Evolutionary conservation across 2,113 vertebrate species (phyloP).

Genomic region (Centrocercus urophasianus): DNA sequence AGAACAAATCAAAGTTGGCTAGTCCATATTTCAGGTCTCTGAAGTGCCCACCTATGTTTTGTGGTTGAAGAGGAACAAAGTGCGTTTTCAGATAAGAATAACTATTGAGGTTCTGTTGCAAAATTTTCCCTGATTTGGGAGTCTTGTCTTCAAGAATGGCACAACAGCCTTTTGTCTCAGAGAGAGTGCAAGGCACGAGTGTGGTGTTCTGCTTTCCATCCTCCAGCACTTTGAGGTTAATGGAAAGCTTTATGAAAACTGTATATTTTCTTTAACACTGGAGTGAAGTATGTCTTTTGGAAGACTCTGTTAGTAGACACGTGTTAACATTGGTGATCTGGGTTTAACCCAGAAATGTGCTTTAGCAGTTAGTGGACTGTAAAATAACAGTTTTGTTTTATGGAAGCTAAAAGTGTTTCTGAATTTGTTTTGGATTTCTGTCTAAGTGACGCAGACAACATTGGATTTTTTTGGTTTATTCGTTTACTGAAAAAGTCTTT

Average conservation of each 20-base stretch:
- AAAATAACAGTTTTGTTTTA: neutral
- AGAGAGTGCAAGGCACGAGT: neutral
- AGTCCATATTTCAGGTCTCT: neutral
- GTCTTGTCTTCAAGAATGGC: neutral
- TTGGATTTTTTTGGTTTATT: neutral
- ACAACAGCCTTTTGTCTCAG: neutral
- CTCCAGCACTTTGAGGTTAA: neutral
- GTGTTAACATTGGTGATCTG: neutral
- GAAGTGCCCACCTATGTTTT: neutral
- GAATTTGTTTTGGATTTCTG: neutral
- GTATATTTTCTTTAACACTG: neutral
- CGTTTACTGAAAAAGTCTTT: neutral
- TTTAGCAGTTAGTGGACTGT: neutral
- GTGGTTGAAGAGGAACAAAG: neutral
- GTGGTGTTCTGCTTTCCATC: neutral
- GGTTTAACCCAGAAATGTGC: rapidly evolving
- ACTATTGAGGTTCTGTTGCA: rapidly evolving
- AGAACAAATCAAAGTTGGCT: neutral
- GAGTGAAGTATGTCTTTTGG: neutral
- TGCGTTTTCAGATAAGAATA: neutral
- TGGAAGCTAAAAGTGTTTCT: neutral
- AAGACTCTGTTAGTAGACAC: neutral
- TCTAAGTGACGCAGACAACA: neutral
- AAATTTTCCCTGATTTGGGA: neutral
- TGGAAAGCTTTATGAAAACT: neutral